Percentiles rank a stretch among this genome's conserved stretches.
These are phyloP conservation scores for Apostichopus leukothele DNA, from an alignment of 53 echinoderm and acorn worm species.

Conservation along the genomic window DNA sequence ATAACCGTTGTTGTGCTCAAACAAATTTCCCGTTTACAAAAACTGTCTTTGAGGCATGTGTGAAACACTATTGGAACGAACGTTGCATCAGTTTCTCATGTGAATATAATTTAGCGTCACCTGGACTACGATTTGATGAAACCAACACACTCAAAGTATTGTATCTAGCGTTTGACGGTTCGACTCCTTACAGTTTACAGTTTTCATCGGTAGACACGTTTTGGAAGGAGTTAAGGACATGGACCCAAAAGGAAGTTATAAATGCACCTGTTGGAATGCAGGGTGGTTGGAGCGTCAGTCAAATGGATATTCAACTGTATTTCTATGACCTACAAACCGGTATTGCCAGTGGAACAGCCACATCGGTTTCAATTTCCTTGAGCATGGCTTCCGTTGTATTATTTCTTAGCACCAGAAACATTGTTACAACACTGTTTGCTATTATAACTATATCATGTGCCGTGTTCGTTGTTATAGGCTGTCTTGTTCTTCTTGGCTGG, in stretches of 20 bases:
- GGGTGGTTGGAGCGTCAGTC: slow-evolving; percentile 73
- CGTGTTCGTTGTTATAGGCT: slow-evolving; percentile 73
- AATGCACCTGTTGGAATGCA: slow-evolving; percentile 56
- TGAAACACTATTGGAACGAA: not conserved
- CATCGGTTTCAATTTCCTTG: slow-evolving; percentile 73
- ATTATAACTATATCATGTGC: slow-evolving; percentile 81
- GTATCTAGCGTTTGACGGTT: slow-evolving; percentile 46
- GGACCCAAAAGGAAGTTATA: slow-evolving; percentile 55
- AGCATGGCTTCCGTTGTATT: slow-evolving; percentile 71
- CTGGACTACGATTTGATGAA: slow-evolving; percentile 51
- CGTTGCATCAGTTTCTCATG: not conserved
- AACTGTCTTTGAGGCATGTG: slow-evolving; percentile 64
- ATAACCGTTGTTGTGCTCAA: slow-evolving; percentile 59
- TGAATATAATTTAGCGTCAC: slow-evolving; percentile 8
- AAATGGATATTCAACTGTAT: slow-evolving; percentile 56
- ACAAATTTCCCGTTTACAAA: slow-evolving; percentile 59
- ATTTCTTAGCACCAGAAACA: slow-evolving; percentile 72
- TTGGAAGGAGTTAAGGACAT: slow-evolving; percentile 53
- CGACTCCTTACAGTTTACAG: slow-evolving; percentile 20
- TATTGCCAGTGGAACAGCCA: slow-evolving; percentile 58
- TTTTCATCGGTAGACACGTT: slow-evolving; percentile 13
- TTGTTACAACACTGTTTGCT: slow-evolving; percentile 73
- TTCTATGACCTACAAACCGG: slow-evolving; percentile 83
- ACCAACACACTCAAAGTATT: slow-evolving; percentile 22
- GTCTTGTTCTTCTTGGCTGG: slow-evolving; percentile 83